Percentiles rank a stretch among this genome's conserved stretches.
Conservation (phyloP, 2,113 vertebrate genomes). For the Vireo altiloquus region DNA sequence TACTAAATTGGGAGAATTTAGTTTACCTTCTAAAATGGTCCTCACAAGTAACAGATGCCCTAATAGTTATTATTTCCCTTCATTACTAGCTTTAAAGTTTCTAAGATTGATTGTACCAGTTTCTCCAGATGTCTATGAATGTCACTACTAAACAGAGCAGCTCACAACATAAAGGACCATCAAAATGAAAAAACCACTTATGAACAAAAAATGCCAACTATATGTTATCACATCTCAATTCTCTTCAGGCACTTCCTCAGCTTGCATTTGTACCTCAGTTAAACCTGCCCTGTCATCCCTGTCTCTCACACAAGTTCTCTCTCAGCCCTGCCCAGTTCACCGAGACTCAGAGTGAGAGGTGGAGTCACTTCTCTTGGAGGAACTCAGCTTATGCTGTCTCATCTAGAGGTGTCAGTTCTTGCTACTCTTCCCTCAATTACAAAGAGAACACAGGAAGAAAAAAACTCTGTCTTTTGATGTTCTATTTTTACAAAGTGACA, state of each 20-base stretch:
- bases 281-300: neutral
- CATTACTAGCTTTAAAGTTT: neutral
- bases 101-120: neutral
- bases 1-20: neutral
- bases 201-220: neutral
- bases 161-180: neutral
- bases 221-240: neutral
- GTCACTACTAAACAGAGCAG: neutral
- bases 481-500: neutral
- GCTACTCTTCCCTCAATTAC: neutral
- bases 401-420: neutral
- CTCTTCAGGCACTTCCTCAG: neutral
- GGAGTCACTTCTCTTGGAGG: neutral
- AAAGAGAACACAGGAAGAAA: neutral
- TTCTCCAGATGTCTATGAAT: neutral
- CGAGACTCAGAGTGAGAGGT: neutral
- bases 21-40: neutral
- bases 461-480: neutral
- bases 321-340: neutral
- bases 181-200: neutral
- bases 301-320: neutral
- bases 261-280: neutral
- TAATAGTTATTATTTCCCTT: neutral
- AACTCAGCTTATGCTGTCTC: neutral
- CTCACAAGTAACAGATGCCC: neutral